A percentile compares a stretch with the other conserved stretches of the same genome.
Evolutionary conservation across 2,113 vertebrate species (phyloP).

Genomic region (Prinia subflava): DNA sequence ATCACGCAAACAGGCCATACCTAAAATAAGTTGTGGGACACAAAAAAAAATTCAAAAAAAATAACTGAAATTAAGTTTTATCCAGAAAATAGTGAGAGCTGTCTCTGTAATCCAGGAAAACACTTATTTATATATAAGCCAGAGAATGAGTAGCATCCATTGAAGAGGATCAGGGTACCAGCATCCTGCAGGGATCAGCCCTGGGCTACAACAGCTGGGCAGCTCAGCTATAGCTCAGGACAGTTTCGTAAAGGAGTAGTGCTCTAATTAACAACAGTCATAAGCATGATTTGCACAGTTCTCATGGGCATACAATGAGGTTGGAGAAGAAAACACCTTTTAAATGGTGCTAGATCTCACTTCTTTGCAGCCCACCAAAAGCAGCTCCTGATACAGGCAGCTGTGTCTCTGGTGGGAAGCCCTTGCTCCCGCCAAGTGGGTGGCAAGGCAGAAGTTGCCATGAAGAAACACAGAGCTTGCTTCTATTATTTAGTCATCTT

Average conservation of each 20-base stretch:
- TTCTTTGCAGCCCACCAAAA: neutral
- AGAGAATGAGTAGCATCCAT: neutral
- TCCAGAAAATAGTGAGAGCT: neutral
- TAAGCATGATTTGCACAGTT: neutral
- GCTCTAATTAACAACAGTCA: neutral
- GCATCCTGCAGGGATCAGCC: neutral
- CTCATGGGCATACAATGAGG: neutral
- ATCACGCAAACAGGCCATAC: fast-evolving
- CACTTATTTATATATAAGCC: neutral
- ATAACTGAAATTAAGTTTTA: neutral
- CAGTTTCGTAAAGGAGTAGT: neutral
- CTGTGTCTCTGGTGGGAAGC: fast-evolving
- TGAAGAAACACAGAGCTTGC: neutral
- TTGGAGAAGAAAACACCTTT: neutral
- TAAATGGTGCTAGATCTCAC: neutral
- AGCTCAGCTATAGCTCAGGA: neutral
- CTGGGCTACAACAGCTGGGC: neutral
- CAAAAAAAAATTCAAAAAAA: neutral
- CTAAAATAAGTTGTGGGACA: neutral
- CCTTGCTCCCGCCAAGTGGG: neutral
- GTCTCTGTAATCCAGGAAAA: neutral
- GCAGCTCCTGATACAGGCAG: neutral
- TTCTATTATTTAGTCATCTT: neutral
- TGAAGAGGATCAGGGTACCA: neutral
- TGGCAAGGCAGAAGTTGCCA: neutral